Conservation (phyloP, 1,140 invertebrate species). For the roundworm (Caenorhabditis elegans) region DNA sequence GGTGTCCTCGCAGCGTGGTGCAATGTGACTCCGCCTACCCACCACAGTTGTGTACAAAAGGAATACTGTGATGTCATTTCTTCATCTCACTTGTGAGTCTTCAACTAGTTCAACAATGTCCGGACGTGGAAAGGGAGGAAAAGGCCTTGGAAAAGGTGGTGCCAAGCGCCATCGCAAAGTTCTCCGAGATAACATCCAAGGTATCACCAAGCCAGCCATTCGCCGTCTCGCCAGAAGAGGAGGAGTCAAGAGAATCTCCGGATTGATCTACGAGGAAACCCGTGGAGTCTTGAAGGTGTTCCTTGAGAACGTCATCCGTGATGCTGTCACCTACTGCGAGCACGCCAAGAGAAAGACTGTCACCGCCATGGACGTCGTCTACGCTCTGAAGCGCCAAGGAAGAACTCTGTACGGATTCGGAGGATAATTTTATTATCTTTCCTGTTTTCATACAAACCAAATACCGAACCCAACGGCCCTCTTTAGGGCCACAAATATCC, state of each 20-base stretch:
- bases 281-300: slow-evolving; percentile 68
- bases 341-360: slow-evolving; percentile 80
- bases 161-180: slow-evolving; percentile 73
- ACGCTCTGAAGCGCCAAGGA: slow-evolving; percentile 80
- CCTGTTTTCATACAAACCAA: no score
- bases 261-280: slow-evolving; percentile 73
- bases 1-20: background rate
- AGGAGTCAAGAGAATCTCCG: slow-evolving; percentile 77
- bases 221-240: slow-evolving; percentile 71
- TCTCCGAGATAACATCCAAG: slow-evolving; percentile 76
- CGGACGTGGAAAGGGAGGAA: slow-evolving; percentile 70
- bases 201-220: slow-evolving; percentile 74
- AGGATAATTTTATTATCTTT: no score
- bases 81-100: slow-evolving; percentile 2
- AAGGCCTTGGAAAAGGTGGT: slow-evolving; percentile 74
- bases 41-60: background rate
- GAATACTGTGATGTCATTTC: background rate
- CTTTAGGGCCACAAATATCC: slow-evolving; percentile 54
- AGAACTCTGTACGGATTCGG: slow-evolving; percentile 73
- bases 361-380: slow-evolving; percentile 83
- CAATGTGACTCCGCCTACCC: background rate
- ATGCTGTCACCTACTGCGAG: slow-evolving; percentile 79
- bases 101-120: slow-evolving; percentile 45
- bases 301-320: slow-evolving; percentile 79
- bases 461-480: slow-evolving; percentile 54